These are phyloP conservation scores for Pseudomugil gertrudae DNA, from an alignment of 2,797 vertebrate genomes.

Conservation along the genomic window DNA sequence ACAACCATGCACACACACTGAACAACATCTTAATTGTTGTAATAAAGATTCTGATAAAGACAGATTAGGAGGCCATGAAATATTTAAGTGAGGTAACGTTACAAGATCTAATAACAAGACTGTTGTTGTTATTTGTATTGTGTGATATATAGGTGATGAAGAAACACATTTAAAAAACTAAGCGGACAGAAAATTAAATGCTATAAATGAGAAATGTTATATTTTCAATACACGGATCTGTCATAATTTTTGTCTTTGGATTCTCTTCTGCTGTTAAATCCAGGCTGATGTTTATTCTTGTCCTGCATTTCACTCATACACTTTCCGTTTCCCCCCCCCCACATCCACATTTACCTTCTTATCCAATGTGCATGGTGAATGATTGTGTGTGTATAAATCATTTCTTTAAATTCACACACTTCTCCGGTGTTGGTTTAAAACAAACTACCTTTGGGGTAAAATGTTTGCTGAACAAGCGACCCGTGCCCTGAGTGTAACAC, in stretches of 20 bases:
- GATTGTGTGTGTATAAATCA: background rate
- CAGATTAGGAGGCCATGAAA: too few species aligned
- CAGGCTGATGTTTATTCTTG: background rate
- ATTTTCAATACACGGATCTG: background rate
- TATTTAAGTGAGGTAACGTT: too few species aligned
- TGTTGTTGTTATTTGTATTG: too few species aligned
- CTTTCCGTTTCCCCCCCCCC: background rate
- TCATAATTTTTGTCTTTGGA: background rate
- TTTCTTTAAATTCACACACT: background rate
- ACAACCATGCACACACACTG: too few species aligned
- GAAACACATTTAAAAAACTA: too few species aligned
- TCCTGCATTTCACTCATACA: background rate
- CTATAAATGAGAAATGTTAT: too few species aligned
- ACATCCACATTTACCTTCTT: background rate
- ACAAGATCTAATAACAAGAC: too few species aligned
- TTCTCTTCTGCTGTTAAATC: background rate
- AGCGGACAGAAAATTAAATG: too few species aligned
- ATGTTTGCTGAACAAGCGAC: background rate
- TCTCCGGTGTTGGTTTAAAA: background rate
- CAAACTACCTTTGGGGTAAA: background rate
- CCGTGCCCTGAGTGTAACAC: background rate
- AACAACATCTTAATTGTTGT: too few species aligned
- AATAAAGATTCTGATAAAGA: too few species aligned
- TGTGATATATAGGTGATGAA: too few species aligned
- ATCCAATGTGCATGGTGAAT: background rate